A percentile compares a stretch with the other conserved stretches of the same genome.
These are phyloP conservation scores for Tridacna crocea DNA, from an alignment of 2,888 invertebrate genomes.

Conservation along the genomic window DNA sequence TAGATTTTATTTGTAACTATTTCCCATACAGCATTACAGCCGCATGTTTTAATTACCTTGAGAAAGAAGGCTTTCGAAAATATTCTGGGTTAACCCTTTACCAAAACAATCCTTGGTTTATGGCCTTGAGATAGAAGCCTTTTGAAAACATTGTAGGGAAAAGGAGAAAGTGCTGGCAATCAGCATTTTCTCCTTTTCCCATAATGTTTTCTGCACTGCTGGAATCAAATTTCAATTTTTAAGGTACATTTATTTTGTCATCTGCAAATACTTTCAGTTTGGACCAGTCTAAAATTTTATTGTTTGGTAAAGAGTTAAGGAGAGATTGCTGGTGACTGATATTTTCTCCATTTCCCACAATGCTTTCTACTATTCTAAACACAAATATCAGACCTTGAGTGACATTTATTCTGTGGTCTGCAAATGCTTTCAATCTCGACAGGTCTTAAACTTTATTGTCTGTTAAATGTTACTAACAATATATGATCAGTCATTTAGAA, in stretches of 20 bases:
- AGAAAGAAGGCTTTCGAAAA: not conserved
- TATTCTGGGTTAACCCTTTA: too few relatives aligned
- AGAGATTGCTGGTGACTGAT: not conserved
- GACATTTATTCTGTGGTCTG: not conserved
- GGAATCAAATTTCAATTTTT: not conserved
- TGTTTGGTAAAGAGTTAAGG: not conserved
- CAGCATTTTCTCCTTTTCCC: not conserved
- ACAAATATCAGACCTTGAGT: not conserved
- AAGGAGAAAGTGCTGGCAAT: not conserved
- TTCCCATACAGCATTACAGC: not conserved
- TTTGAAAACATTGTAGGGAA: not conserved
- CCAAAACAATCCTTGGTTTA: too few relatives aligned
- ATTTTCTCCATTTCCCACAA: not conserved
- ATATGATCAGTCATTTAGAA: too few relatives aligned
- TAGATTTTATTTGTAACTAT: too few relatives aligned
- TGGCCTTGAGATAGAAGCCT: not conserved
- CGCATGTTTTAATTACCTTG: not conserved
- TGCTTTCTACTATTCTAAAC: not conserved
- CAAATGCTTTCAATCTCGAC: not conserved
- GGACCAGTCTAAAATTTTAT: not conserved
- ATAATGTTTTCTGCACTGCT: not conserved
- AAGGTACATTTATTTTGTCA: not conserved
- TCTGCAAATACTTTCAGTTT: not conserved
- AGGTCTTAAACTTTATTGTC: not conserved
- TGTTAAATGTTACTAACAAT: not conserved